Evolutionary conservation across 1,140 invertebrate genomes (phyloP), one percentile per base, ranked within the genome.

Genomic region (Piezodorus guildinii): DNA sequence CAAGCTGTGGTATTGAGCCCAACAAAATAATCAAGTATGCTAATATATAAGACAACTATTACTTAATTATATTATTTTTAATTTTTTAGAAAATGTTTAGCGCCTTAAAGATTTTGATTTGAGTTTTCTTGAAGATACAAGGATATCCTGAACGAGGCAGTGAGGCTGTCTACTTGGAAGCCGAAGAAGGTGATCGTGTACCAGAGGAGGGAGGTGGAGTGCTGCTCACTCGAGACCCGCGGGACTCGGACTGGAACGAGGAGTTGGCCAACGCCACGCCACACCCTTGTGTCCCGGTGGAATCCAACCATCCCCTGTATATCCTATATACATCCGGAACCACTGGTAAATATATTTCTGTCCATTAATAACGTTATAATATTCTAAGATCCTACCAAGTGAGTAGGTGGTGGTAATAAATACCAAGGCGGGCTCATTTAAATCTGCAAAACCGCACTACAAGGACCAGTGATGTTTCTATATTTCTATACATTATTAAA

Each of bases 301-400:
- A 90, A 68, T 86, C 92, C 12, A 93, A 90, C 70, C 87, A 96
- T 69, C 89, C 93, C 0, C 74, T 95, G 4, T 97, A 96, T 70
- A 86, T 97, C 65, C 76, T 97, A 0, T 96, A 97, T 71, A 97
- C 94, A 1, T 96, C 92, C 4, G 93, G 92, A 61, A 92, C 90
- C 15, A 92, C 90, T 65, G 87, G 87, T 77, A 71, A 43, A n/a
- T 27, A 6, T 5, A 30, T 30, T 30, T 30, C n/a, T n/a, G n/a
- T n/a, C 9, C 30, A 30, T 30, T 30, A 30, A 30, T 30, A n/a
- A n/a, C n/a, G n/a, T n/a, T n/a, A n/a, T n/a, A n/a, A n/a, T n/a
- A n/a, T n/a, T n/a, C n/a, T n/a, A n/a, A n/a, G n/a, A n/a, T n/a
- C n/a, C n/a, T n/a, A n/a, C n/a, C n/a, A n/a, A n/a, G n/a, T n/a